Evolutionary conservation across 2,113 vertebrate species (phyloP), one percentile per base, ranked within the genome.

Genomic region (Choloepus hoffmanni): DNA sequence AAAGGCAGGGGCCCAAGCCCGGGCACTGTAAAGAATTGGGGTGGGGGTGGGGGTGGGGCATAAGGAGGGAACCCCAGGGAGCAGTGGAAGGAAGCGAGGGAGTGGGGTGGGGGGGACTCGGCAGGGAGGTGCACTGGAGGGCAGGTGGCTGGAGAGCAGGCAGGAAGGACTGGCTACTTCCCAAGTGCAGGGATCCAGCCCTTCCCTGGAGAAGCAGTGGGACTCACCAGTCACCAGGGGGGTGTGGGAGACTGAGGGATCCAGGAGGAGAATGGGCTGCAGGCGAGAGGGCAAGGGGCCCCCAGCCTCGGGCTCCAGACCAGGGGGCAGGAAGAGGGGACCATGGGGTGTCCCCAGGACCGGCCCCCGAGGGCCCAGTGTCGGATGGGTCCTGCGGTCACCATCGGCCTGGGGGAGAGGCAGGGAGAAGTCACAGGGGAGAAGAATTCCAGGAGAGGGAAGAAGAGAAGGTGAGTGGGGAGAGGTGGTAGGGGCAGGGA

Each of bases 211-310:
- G 30, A 24, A 18, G 53, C 14, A 79, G 11, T 1, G 2, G 3
- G 1, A 85, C 99, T 98, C 89, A 99, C 99, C 97, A 0, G 99
- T 98, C 96, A 99, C 97, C 86, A 99, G 98, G 0, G 99, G 99
- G 9, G 99, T 0, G 55, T 98, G 99, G 78, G 99, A 93, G 63
- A 99, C 98, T 0, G 99, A 99, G n/a, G 99, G 99, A 63, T 99
- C 99, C 90, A 99, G 98, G 94, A 99, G 98, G 90, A 99, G 98
- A 91, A 99, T 97, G 5, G 99, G 99, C 97, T 99, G 99, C 50
- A 99, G 98, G 65, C 98, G 98, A 33, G 99, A 98, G 89, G 98
- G 93, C 65, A 99, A 92, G 58, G 97, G n/a, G 60, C 98, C 98
- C 2, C 98, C 98, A 55, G 99, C 97, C 92, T 99, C 99, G 3